Base-by-base conservation (phyloP, 2,888 invertebrate genomes). In the Dilophus febrilis region DNA sequence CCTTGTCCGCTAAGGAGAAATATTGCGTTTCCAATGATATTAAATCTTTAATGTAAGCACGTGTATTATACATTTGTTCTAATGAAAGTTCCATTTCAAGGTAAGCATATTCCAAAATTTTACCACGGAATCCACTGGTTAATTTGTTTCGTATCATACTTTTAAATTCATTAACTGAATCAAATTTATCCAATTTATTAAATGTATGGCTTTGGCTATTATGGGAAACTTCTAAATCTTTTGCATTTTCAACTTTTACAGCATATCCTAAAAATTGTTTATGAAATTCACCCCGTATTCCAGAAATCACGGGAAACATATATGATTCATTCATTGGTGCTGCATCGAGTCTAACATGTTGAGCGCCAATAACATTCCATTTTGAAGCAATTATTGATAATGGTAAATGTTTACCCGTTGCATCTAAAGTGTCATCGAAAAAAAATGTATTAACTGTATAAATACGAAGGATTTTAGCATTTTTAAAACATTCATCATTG, bases 401-500 rank as follows among this genome's bases (percentile, higher is more conserved):
- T 31, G 30, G 30, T 10, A 29, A 8, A 10, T 26, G 10, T 31
- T 13, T 2, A 4, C 35, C 35, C 7, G n/a, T 31, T n/a, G 11
- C 4, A 6, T 13, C 10, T 3, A 44, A 4, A 40, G 37, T 35
- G 1, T 13, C 13, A 26, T 44, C 38, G 11, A 44, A 35, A 19
- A 42, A 44, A 17, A 44, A 11, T 17, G 27, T 42, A 31, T 44
- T 37, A 11, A 35, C 7, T 11, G 44, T 40, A 16, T 18, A 40
- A 7, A 44, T 37, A 16, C 26, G n/a, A 3, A 40, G 39, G 10
- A 12, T 13, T 36, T 13, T 16, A 10, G 3, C 8, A 2, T 10
- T 30, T 18, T 36, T 11, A 14, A 4, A 2, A 16, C 32, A 33
- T 3, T 13, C 11, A 4, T 13, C 16, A 13, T 32, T 13, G 3